Conservation (phyloP, 2,113 vertebrate genomes). For the Macroglossus sobrinus region DNA sequence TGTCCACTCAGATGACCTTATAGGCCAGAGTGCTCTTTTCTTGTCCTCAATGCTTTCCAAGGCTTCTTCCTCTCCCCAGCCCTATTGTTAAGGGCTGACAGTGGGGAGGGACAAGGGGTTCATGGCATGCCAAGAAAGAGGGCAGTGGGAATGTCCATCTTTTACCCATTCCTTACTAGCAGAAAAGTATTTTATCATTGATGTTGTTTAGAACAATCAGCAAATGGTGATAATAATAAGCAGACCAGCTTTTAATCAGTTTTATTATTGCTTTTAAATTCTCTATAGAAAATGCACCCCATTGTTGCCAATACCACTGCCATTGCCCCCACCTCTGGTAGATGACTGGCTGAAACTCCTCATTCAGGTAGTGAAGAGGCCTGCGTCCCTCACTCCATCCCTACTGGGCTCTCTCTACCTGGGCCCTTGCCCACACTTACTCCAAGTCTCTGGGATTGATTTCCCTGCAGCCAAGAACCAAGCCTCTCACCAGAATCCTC, state of each 20-base stretch:
- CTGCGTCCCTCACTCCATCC: not conserved
- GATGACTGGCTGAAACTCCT: not conserved
- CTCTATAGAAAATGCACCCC: not conserved
- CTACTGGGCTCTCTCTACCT: not conserved
- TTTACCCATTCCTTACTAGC: not conserved
- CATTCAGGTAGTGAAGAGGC: not conserved
- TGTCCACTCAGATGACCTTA: not conserved
- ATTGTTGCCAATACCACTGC: too few species aligned
- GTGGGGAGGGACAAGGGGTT: not conserved
- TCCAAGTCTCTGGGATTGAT: not conserved
- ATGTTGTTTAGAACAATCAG: not conserved
- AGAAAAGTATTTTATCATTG: not conserved
- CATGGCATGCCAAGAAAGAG: not conserved
- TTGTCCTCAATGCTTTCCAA: not conserved
- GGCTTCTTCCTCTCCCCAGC: not conserved
- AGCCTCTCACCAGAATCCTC: not conserved
- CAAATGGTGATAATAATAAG: not conserved
- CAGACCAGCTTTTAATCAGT: not conserved
- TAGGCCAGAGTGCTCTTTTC: not conserved
- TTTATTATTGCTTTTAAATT: not conserved
- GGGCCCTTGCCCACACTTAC: not conserved
- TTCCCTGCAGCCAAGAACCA: not conserved
- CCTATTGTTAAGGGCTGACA: not conserved
- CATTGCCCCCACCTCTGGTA: not conserved
- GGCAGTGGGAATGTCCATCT: not conserved